These are phyloP conservation scores for Cacoxenus indagator DNA, from an alignment of 2,888 invertebrate species.

Conservation along the genomic window DNA sequence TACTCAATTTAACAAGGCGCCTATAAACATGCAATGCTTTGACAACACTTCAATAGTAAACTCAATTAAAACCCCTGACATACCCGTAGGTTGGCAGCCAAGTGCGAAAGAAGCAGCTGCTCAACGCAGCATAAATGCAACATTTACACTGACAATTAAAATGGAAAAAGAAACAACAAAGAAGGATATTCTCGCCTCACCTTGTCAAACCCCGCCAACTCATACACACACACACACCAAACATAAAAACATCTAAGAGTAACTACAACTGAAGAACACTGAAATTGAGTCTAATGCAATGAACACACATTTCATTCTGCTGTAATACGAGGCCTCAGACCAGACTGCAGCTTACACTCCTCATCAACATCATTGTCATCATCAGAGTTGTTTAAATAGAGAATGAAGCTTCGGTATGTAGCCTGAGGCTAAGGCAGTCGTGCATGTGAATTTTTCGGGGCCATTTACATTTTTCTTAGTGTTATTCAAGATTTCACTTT, in stretches of 20 bases:
- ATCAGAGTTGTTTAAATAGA: background rate
- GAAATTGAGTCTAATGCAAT: conserved; percentile 4
- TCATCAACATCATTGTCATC: background rate
- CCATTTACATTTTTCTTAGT: background rate
- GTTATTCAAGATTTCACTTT: conserved; percentile 23
- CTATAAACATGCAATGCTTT: background rate
- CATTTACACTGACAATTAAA: conserved; percentile 39
- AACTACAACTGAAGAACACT: conserved; percentile 31
- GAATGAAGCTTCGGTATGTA: background rate
- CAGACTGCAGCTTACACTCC: background rate
- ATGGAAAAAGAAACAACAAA: background rate
- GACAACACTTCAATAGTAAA: conserved; percentile 34
- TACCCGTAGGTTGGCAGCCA: background rate
- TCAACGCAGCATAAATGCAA: conserved; percentile 8
- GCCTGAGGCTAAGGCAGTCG: background rate
- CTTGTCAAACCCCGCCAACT: conserved; percentile 45
- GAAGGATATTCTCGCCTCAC: conserved; percentile 13
- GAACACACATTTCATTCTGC: background rate
- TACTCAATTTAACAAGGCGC: background rate
- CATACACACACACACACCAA: background rate
- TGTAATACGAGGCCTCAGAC: background rate
- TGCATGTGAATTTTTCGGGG: background rate
- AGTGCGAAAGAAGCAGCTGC: conserved; percentile 11
- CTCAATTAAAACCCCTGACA: conserved; percentile 43
- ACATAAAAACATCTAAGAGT: background rate